These are phyloP conservation scores for Chrysogorgia sp. DNA, from an alignment of 92 coral and sea anemone genomes.

Conservation along the genomic window DNA sequence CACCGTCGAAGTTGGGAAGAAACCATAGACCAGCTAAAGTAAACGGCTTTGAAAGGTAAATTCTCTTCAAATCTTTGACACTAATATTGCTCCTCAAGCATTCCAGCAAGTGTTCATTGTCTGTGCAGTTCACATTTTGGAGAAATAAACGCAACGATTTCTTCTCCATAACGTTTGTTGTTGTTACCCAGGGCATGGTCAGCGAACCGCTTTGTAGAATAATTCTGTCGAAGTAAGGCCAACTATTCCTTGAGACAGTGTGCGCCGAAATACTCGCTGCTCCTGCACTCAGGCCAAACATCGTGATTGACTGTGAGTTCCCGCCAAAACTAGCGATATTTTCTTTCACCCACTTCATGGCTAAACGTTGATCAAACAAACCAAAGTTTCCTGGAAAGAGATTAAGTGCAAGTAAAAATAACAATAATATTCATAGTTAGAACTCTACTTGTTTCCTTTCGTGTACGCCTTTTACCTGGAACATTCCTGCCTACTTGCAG, in stretches of 20 bases:
- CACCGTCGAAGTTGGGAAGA: neutral
- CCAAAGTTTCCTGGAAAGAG: neutral
- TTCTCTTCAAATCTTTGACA: too few relatives aligned
- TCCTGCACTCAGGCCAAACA: neutral
- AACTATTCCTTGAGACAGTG: neutral
- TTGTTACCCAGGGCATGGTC: neutral
- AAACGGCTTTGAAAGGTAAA: neutral
- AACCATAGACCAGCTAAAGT: neutral
- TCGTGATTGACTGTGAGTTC: neutral
- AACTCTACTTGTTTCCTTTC: too few relatives aligned
- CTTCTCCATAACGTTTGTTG: too few relatives aligned
- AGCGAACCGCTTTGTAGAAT: neutral
- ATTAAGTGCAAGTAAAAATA: too few relatives aligned
- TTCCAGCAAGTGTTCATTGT: too few relatives aligned
- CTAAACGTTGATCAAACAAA: neutral
- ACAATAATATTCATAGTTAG: too few relatives aligned
- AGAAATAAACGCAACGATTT: too few relatives aligned
- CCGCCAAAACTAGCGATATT: neutral
- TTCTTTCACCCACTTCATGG: too few relatives aligned
- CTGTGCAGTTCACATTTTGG: too few relatives aligned
- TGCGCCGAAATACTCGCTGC: neutral
- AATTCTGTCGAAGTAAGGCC: neutral
- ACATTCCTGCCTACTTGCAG: too few relatives aligned
- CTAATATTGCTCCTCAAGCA: too few relatives aligned
- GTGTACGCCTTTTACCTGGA: too few relatives aligned